A percentile compares a stretch with the other conserved stretches of the same genome.
Evolutionary conservation across 2,113 vertebrate species (phyloP).

Genomic region (Rissa tridactyla): DNA sequence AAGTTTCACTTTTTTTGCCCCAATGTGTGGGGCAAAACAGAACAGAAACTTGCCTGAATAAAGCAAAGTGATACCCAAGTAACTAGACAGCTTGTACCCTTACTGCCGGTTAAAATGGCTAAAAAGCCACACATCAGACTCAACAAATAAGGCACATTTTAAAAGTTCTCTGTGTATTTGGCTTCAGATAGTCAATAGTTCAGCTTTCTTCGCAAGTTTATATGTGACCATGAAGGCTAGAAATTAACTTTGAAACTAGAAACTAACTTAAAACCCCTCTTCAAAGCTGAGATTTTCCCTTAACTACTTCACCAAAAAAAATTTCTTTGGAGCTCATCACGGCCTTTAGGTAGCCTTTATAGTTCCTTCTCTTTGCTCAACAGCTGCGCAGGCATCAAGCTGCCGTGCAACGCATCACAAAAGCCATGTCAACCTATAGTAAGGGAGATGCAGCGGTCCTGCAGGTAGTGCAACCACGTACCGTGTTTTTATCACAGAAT

Average conservation of each 20-base stretch:
- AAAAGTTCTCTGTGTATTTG: neutral
- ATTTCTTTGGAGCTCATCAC: neutral
- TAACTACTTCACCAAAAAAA: neutral
- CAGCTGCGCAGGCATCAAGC: neutral
- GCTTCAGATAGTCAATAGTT: neutral
- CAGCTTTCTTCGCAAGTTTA: neutral
- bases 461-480: accelerated
- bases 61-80: neutral
- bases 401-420: accelerated
- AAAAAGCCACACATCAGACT: accelerated
- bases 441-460: accelerated
- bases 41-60: neutral
- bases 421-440: accelerated
- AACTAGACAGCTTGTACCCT: neutral
- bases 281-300: neutral
- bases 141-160: neutral
- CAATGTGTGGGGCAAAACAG: too few species aligned
- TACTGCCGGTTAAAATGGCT: neutral
- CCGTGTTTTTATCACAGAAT: neutral
- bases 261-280: neutral
- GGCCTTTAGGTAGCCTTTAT: neutral
- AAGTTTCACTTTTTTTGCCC: neutral
- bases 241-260: neutral
- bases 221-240: neutral
- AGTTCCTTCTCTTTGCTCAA: neutral